Base-by-base conservation (phyloP, 2,888 invertebrate species). In the Drosophila stalkeri region DNA sequence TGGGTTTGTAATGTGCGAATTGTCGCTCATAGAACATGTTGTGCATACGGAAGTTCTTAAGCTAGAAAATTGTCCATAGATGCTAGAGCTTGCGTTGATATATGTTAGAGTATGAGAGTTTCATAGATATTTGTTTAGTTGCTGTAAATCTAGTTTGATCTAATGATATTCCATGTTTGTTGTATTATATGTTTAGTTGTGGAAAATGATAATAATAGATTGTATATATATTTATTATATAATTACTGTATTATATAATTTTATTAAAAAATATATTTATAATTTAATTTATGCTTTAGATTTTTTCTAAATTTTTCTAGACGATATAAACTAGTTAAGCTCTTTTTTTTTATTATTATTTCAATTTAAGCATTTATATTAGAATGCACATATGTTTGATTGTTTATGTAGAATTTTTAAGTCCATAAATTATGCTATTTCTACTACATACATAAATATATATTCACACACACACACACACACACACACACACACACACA, bases 341-440 rank as follows among this genome's bases (percentile, higher is more conserved):
- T 12, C 12, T 2, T 3, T 9, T 7, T 3, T 16, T 2, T 3
- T 9, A 9, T 3, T n/a, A 11, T 20, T 16, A 11, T 64, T 20
- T 12, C 4, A 12, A 2, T 12, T 20, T 37, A 55, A 23, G 14
- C 35, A 43, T 37, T 20, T 43, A 8, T n/a, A 16, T 33, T 27
- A 33, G 14, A 23, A 41, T 49, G 20, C 35, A 14, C 47, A 49
- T 39, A 39, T 62, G 51, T 14, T 63, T n/a, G 27, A 27, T 27
- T 27, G 27, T n/a, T 52, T 63, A 44, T 46, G 31, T 46, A 12
- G 27, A 33, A 52, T 51, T 46, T 51, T 51, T 51, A 31, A 54
- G 16, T 20, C 51, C 60, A 63, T 72, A 80, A 76, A 78, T 61
- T 35, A 47, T 63, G 52, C 39, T 47, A 41, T 47, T 60, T 43